Conservation (phyloP, 2,113 vertebrate genomes). For the Nettapus auritus region DNA sequence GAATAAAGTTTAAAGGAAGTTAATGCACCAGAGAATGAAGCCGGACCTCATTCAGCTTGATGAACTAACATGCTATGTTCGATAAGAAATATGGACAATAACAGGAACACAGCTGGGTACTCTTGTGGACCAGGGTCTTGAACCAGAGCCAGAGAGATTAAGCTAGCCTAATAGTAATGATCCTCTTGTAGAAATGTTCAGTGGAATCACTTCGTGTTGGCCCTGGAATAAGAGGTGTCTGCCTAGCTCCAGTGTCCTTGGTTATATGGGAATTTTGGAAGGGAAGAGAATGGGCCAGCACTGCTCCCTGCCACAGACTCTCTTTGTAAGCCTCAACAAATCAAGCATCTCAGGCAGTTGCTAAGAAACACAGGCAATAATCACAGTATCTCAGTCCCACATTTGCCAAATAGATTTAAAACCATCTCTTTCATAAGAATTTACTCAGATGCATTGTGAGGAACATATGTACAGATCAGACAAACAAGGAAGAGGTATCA, state of each 20-base stretch:
- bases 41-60: background rate
- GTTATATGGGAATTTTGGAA: background rate
- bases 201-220: background rate
- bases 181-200: background rate
- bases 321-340: background rate
- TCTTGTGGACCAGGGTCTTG: background rate
- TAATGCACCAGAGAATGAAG: background rate
- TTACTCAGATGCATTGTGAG: background rate
- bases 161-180: background rate
- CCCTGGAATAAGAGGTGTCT: background rate
- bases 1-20: background rate
- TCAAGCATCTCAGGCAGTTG: background rate
- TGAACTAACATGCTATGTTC: background rate
- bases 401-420: background rate
- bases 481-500: background rate
- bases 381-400: background rate
- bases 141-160: background rate
- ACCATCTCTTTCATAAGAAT: background rate
- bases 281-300: background rate
- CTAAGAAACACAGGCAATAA: background rate
- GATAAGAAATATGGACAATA: accelerated
- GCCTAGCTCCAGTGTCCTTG: background rate
- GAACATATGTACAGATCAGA: background rate
- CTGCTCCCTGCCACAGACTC: accelerated
- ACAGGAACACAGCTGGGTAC: background rate